Conservation (phyloP, 2,888 invertebrate species). For the Philereme transversata region DNA sequence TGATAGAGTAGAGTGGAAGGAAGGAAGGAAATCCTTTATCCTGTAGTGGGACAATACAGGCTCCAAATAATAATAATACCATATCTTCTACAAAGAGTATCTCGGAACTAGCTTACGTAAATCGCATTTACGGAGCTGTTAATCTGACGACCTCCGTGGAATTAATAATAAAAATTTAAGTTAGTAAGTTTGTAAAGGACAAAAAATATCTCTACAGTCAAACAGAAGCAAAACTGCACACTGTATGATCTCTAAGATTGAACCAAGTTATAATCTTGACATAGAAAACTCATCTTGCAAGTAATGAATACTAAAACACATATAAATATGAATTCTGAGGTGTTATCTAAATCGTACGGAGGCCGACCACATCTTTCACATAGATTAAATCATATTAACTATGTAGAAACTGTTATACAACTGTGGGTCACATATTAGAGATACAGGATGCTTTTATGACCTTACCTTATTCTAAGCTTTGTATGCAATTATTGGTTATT, state of each 20-base stretch:
- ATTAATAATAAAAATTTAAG: too few species aligned
- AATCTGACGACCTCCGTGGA: too few species aligned
- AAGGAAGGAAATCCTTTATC: too few species aligned
- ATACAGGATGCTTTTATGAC: not conserved
- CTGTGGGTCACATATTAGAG: not conserved
- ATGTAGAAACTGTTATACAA: slow-evolving; percentile 8
- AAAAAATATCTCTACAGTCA: too few species aligned
- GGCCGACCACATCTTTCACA: slow-evolving; percentile 41
- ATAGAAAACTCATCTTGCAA: slow-evolving; percentile 27
- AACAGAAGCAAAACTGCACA: slow-evolving; percentile 3
- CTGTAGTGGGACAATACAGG: too few species aligned
- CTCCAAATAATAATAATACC: too few species aligned
- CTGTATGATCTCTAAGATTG: not conserved
- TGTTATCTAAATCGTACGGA: slow-evolving; percentile 42
- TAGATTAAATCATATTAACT: slow-evolving; percentile 1
- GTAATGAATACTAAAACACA: slow-evolving; percentile 18
- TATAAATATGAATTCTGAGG: slow-evolving; percentile 26
- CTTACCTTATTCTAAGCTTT: slow-evolving; percentile 17
- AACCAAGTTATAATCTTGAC: slow-evolving; percentile 27
- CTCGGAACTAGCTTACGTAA: too few species aligned
- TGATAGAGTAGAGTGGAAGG: too few species aligned
- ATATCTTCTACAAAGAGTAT: too few species aligned
- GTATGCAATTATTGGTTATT: slow-evolving; percentile 14
- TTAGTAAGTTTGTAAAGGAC: too few species aligned
- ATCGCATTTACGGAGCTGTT: too few species aligned